Evolutionary conservation across 1,140 invertebrate genomes (phyloP).

Genomic region (Procambarus clarkii): DNA sequence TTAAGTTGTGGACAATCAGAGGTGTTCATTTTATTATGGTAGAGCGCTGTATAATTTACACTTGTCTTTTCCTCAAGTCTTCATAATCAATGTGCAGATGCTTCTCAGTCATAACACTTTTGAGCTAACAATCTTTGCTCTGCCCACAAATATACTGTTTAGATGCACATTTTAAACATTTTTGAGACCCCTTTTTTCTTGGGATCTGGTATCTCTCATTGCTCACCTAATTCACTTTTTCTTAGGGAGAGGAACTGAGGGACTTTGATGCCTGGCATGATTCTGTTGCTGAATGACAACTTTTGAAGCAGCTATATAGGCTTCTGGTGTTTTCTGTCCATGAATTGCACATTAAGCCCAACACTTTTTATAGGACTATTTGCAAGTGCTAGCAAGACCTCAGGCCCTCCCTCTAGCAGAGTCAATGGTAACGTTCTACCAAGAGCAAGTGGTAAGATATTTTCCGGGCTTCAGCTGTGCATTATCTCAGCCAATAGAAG

Average conservation of each 20-base stretch:
- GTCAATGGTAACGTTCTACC: conserved; percentile 65
- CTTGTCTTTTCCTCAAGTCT: conserved; percentile 9
- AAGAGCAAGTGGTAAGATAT: conserved; percentile 61
- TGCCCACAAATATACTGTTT: conserved; percentile 36
- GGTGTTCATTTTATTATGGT: too few species aligned
- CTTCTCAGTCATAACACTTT: conserved; percentile 18
- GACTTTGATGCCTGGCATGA: conserved; percentile 50
- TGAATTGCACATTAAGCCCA: conserved; percentile 65
- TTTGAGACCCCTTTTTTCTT: conserved; percentile 41
- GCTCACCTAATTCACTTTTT: conserved; percentile 55
- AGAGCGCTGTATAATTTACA: conserved; percentile 7
- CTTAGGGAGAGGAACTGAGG: conserved; percentile 57
- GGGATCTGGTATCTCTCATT: conserved; percentile 49
- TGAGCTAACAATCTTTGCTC: conserved; percentile 50
- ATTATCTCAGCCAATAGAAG: conserved; percentile 46
- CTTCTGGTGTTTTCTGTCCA: conserved; percentile 34
- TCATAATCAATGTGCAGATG: conserved; percentile 13
- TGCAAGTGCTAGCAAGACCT: conserved; percentile 64
- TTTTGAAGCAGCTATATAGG: conserved; percentile 28
- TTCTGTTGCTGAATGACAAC: conserved; percentile 47
- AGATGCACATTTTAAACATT: conserved; percentile 40
- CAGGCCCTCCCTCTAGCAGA: conserved; percentile 53
- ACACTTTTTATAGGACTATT: conserved; percentile 68
- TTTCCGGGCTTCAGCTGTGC: conserved; percentile 40
- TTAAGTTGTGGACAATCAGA: too few species aligned